phyloP scores from a whole-genome alignment of 2,113 vertebrate species.

The Zapornia atra region DNA sequence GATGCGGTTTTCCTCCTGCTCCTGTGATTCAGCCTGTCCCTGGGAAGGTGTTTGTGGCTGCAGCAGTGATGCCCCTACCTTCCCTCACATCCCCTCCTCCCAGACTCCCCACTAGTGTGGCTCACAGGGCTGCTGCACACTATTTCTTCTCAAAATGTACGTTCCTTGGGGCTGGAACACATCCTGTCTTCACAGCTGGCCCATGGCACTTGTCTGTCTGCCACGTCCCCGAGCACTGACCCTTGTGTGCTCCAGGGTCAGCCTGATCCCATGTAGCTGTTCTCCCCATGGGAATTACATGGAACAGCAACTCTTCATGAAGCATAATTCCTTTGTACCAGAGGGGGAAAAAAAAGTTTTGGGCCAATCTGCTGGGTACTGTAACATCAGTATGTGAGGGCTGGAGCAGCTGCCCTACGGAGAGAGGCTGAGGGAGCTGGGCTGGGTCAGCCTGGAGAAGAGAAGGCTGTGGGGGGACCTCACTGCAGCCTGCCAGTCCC shows the following conservation, averaged over 20 bases:
- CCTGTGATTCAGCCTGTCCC: background rate
- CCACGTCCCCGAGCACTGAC: background rate
- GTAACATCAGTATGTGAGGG: background rate
- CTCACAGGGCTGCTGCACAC: rapidly evolving
- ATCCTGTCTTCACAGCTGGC: background rate
- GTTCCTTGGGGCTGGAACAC: background rate
- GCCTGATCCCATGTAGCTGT: rapidly evolving
- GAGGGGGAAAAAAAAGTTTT: background rate
- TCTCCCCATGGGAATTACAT: background rate
- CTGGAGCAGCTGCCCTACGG: no score
- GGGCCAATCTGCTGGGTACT: background rate
- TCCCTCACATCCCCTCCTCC: background rate
- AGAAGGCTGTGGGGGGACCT: no score
- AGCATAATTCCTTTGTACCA: background rate
- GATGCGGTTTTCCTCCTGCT: background rate
- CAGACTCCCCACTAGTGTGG: rapidly evolving
- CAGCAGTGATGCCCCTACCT: background rate
- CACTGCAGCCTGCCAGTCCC: no score
- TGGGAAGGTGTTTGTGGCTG: background rate
- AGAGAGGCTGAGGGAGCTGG: no score
- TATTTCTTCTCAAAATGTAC: background rate
- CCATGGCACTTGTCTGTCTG: rapidly evolving
- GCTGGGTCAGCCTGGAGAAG: no score
- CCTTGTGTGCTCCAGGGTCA: background rate
- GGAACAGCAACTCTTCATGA: background rate